A percentile compares a stretch with the other conserved stretches of the same genome.
phyloP scores from a whole-genome alignment of 2,888 invertebrate species.

The Phyllotreta cruciferae region DNA sequence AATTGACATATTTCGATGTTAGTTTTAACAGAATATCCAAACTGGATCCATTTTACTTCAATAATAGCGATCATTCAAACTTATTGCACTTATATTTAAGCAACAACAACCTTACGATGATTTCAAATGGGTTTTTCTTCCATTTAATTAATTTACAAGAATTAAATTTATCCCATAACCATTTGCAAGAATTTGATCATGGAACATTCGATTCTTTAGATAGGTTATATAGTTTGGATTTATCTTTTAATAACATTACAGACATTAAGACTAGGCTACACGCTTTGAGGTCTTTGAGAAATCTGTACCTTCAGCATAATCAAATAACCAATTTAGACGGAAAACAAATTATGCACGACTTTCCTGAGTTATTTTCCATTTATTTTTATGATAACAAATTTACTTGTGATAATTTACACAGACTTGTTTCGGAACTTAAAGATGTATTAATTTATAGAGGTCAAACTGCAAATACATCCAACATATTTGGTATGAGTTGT shows the following conservation, averaged over 20 bases:
- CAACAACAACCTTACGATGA: constrained; percentile 20
- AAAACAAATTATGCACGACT: not conserved
- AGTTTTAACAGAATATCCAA: constrained; percentile 21
- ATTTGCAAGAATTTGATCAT: constrained; percentile 16
- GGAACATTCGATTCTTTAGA: constrained; percentile 29
- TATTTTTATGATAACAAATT: constrained; percentile 5
- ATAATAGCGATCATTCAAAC: not conserved
- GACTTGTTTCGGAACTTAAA: not conserved
- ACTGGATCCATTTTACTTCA: constrained; percentile 2
- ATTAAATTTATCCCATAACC: constrained; percentile 31
- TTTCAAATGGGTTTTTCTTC: constrained; percentile 22
- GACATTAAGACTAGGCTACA: constrained; percentile 18
- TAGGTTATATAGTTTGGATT: constrained; percentile 17
- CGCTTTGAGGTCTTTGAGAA: constrained; percentile 8
- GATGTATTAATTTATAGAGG: not conserved
- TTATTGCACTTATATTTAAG: constrained; percentile 9
- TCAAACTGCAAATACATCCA: constrained; percentile 3
- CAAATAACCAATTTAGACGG: constrained; percentile 8
- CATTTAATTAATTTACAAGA: constrained; percentile 9
- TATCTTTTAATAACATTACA: constrained; percentile 27
- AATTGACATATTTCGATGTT: constrained; percentile 4
- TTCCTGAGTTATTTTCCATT: not conserved
- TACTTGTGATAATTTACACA: not conserved
- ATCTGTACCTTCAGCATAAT: constrained; percentile 26
- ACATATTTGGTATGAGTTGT: constrained; percentile 13